phyloP scores from a whole-genome alignment of 2,113 vertebrate genomes.

The Indri indri region DNA sequence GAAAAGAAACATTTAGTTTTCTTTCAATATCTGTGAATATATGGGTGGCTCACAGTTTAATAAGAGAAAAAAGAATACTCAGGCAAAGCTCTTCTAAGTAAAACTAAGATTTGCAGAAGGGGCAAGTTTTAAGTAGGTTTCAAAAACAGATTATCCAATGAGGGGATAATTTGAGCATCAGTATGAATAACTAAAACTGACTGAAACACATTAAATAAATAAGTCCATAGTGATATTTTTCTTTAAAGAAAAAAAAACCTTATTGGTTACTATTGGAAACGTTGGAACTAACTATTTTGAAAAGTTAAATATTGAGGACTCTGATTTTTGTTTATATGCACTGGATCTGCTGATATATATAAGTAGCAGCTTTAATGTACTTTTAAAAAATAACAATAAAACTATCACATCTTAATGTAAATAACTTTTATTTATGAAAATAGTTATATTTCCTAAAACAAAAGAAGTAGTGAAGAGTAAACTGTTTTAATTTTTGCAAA shows the following conservation, averaged over 20 bases:
- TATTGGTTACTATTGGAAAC: not conserved
- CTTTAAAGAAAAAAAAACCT: not conserved
- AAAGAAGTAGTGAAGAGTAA: not conserved
- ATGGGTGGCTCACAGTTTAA: not conserved
- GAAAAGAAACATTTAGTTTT: not conserved
- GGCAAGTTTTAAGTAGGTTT: not conserved
- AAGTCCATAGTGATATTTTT: not conserved
- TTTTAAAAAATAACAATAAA: not conserved
- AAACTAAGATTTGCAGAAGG: not conserved
- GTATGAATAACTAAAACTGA: not conserved
- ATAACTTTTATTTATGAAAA: not conserved
- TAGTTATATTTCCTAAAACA: not conserved
- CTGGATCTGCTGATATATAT: not conserved
- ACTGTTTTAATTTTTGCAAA: not conserved
- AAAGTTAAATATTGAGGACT: not conserved
- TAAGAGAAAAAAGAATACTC: not conserved
- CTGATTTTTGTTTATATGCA: not conserved
- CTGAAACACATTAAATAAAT: not conserved
- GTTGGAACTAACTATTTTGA: not conserved
- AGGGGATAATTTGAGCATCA: not conserved
- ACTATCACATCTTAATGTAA: not conserved
- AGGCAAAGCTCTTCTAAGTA: not conserved
- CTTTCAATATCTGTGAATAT: not conserved
- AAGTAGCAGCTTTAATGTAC: not conserved
- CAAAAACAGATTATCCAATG: not conserved